phyloP scores from a whole-genome alignment of 2,113 vertebrate genomes.

The Mesembrinibis cayennensis region DNA sequence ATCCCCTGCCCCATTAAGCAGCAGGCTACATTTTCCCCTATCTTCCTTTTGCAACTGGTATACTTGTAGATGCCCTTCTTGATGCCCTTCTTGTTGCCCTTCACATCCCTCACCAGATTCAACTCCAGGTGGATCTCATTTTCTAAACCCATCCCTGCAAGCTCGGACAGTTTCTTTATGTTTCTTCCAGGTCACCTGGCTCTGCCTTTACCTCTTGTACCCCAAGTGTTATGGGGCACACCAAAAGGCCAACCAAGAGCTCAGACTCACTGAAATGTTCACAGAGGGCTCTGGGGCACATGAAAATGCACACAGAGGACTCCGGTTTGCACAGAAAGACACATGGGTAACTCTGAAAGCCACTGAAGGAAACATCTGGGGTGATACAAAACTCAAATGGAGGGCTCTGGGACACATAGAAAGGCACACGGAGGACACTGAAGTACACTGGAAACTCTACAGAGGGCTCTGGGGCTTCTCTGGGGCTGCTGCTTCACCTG shows the following conservation, averaged over 20 bases:
- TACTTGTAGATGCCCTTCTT: background rate
- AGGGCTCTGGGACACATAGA: background rate
- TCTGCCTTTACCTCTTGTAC: background rate
- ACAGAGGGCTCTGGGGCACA: background rate
- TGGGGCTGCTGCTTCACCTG: background rate
- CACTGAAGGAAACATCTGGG: background rate
- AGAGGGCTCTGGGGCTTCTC: background rate
- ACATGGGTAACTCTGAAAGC: background rate
- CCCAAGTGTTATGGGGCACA: background rate
- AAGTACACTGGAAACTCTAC: background rate
- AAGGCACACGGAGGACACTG: background rate
- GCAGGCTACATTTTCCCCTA: background rate
- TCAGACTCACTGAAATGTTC: background rate
- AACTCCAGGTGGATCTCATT: background rate
- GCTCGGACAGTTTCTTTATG: background rate
- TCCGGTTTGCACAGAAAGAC: background rate
- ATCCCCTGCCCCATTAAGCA: background rate
- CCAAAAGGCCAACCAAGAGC: background rate
- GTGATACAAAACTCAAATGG: background rate
- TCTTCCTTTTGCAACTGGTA: background rate
- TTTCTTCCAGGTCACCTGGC: background rate
- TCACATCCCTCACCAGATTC: background rate
- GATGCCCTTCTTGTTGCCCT: background rate
- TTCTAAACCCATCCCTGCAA: background rate
- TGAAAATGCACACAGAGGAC: background rate